A percentile compares a stretch with the other conserved stretches of the same genome.
Conservation (phyloP, 2,113 vertebrate species). For the Pao palembangensis region DNA sequence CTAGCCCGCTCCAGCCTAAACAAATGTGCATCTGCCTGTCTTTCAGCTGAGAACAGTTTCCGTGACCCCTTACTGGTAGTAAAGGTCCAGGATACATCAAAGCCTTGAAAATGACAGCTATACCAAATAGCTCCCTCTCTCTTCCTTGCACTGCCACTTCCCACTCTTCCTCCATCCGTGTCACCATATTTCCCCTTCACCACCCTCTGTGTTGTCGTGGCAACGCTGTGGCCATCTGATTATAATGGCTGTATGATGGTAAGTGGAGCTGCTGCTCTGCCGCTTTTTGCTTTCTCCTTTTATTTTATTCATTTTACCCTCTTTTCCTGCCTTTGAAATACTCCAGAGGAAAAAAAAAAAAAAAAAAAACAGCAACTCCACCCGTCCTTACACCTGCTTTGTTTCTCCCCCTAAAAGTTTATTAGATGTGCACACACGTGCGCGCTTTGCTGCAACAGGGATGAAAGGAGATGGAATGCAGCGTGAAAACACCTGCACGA, state of each 20-base stretch:
- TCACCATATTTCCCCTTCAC: constrained; percentile 29
- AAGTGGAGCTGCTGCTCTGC: constrained; percentile 61
- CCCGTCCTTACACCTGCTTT: constrained; percentile 65
- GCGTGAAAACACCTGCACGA: constrained; percentile 1
- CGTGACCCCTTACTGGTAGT: no score
- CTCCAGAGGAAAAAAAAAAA: constrained; percentile 40
- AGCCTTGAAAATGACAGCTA: constrained; percentile 48
- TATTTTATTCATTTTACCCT: constrained; percentile 2
- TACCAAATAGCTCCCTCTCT: constrained; percentile 29
- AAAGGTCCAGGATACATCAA: constrained; percentile 44
- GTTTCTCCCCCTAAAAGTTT: constrained; percentile 61
- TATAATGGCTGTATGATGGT: constrained; percentile 65
- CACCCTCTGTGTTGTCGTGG: constrained; percentile 69
- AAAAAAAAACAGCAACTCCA: constrained; percentile 23
- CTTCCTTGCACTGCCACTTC: constrained; percentile 52
- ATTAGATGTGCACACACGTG: constrained; percentile 36
- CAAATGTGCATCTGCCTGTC: no score
- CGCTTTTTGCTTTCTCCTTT: constrained; percentile 50
- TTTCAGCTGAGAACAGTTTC: no score
- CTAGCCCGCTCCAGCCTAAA: no score
- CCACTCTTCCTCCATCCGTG: constrained; percentile 38
- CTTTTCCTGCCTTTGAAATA: constrained; percentile 60
- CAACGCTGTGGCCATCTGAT: constrained; percentile 67
- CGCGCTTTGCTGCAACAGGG: constrained; percentile 8
- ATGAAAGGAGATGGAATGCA: constrained; percentile 14